Evolutionary conservation across 2,113 vertebrate genomes (phyloP).

Genomic region (Myrmecobius fasciatus): DNA sequence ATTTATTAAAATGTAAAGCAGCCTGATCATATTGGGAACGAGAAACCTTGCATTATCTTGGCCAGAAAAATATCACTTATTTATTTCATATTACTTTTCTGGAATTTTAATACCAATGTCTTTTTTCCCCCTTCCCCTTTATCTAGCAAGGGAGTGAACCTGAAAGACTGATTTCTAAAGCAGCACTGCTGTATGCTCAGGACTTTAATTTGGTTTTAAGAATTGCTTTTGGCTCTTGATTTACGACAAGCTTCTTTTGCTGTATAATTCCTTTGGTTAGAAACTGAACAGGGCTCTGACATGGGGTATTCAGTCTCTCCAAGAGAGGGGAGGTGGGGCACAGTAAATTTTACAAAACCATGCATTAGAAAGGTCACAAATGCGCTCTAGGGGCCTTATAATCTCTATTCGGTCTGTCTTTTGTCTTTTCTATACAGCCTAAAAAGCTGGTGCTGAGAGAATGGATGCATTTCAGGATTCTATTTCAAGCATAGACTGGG

Average conservation of each 20-base stretch:
- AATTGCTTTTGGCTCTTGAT: conserved; percentile 72
- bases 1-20: conserved; percentile 87
- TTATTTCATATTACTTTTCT: conserved; percentile 83
- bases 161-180: conserved; percentile 59
- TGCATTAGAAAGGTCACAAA: not conserved
- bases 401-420: not conserved
- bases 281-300: conserved; percentile 58
- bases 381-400: not conserved
- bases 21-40: conserved; percentile 68
- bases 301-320: conserved; percentile 25
- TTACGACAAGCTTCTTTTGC: conserved; percentile 47
- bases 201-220: conserved; percentile 78
- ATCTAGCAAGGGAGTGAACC: conserved; percentile 60
- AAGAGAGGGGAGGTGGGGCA: not conserved
- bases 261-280: conserved; percentile 43
- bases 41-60: conserved; percentile 79
- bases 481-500: conserved; percentile 13
- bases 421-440: not conserved
- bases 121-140: not conserved
- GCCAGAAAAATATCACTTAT: conserved; percentile 78
- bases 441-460: not conserved
- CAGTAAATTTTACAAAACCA: not conserved
- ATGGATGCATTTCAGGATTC: not conserved
- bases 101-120: conserved; percentile 79
- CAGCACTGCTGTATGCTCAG: conserved; percentile 26